phyloP scores from a whole-genome alignment of 2,113 vertebrate genomes.

The Tringa solitaria region DNA sequence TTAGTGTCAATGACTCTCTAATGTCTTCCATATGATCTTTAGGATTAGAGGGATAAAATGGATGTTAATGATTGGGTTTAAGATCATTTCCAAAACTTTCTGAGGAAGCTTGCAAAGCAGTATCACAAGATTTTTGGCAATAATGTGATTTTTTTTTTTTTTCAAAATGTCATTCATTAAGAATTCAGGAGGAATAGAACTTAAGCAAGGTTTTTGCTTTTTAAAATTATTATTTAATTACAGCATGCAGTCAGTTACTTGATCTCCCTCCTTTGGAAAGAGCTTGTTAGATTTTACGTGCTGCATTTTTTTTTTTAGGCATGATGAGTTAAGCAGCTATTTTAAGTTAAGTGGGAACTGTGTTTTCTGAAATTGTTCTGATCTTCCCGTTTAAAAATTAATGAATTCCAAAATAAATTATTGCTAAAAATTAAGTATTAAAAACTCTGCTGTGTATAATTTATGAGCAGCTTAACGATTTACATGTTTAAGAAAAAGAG shows the following conservation, averaged over 20 bases:
- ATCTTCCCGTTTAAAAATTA: background rate
- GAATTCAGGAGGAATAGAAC: background rate
- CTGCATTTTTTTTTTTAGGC: background rate
- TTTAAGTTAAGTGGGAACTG: background rate
- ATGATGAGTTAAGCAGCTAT: background rate
- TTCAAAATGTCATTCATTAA: background rate
- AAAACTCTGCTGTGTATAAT: background rate
- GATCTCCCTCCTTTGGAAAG: background rate
- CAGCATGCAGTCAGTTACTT: background rate
- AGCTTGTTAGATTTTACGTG: background rate
- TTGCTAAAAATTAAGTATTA: background rate
- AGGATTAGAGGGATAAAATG: slow-evolving; percentile 12
- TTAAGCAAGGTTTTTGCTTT: background rate
- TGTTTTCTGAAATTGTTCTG: slow-evolving; percentile 22
- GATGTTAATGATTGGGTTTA: background rate
- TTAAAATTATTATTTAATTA: background rate
- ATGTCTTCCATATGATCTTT: slow-evolving; percentile 48
- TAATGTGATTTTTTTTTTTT: background rate
- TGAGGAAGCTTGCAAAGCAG: background rate
- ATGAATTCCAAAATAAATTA: background rate
- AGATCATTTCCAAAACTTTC: background rate
- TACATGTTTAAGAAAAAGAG: background rate
- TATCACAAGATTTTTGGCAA: background rate
- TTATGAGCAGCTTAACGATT: background rate
- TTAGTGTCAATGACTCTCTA: background rate